Percentiles rank a stretch among this genome's conserved stretches.
These are phyloP conservation scores for Botia almorhae DNA, from an alignment of 2,797 vertebrate species.

Conservation along the genomic window DNA sequence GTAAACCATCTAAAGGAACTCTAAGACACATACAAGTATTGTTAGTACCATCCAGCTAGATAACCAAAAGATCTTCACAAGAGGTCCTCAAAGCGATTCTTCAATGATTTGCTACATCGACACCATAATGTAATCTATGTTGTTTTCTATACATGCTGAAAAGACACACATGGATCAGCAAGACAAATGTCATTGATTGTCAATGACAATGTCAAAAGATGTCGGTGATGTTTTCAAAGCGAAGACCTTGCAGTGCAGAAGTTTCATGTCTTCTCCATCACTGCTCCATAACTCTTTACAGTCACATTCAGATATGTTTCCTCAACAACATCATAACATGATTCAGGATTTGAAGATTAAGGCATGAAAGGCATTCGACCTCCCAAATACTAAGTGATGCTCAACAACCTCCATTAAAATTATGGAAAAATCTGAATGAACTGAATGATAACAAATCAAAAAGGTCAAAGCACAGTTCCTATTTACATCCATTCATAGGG, in stretches of 20 bases:
- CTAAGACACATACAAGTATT: too few species aligned
- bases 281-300: slow-evolving; percentile 19
- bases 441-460: background rate
- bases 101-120: slow-evolving; percentile 11
- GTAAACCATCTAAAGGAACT: background rate
- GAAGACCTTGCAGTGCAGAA: slow-evolving; percentile 40
- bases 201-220: background rate
- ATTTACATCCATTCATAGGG: background rate
- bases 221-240: background rate
- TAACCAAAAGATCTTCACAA: background rate
- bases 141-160: slow-evolving; percentile 5
- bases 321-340: slow-evolving; percentile 7
- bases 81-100: background rate
- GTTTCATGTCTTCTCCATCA: slow-evolving; percentile 15
- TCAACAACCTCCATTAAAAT: background rate
- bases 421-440: background rate
- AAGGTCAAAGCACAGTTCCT: background rate
- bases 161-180: slow-evolving; percentile 13
- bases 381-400: background rate
- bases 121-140: slow-evolving; percentile 13
- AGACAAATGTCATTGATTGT: background rate
- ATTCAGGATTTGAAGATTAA: background rate
- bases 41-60: slow-evolving; percentile 16
- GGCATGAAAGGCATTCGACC: background rate
- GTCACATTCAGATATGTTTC: slow-evolving; percentile 23